Conservation (phyloP, 2,888 invertebrate species). For the Stenodera caucasica region DNA sequence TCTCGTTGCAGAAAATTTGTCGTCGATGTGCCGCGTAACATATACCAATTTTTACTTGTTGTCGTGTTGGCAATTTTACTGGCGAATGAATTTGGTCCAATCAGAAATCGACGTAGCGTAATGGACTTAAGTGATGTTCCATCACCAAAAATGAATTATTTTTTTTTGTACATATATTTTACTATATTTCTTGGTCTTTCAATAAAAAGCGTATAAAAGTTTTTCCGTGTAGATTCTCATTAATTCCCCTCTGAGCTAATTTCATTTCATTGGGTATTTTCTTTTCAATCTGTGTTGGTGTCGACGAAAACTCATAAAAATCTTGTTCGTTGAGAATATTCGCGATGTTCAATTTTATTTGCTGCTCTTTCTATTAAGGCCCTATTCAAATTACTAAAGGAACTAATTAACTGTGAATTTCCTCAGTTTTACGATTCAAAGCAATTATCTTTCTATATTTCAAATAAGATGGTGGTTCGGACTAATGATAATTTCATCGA, state of each 20-base stretch:
- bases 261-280: constrained; percentile 31
- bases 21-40: constrained; percentile 9
- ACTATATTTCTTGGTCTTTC: background rate
- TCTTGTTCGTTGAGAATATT: constrained; percentile 19
- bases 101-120: constrained; percentile 34
- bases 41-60: constrained; percentile 18
- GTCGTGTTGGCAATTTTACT: constrained; percentile 39
- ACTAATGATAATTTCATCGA: constrained; percentile 11
- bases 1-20: constrained; percentile 17
- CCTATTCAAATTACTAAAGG: constrained; percentile 30
- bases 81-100: constrained; percentile 41
- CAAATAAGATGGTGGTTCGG: constrained; percentile 7
- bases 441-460: constrained; percentile 15
- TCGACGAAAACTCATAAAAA: constrained; percentile 38
- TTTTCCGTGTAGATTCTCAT: constrained; percentile 21
- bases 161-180: too few species aligned
- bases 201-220: background rate
- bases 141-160: constrained; percentile 25
- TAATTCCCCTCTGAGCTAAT: constrained; percentile 36
- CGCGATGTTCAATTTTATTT: constrained; percentile 31
- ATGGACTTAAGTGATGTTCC: constrained; percentile 26
- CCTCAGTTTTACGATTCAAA: constrained; percentile 14
- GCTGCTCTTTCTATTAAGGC: constrained; percentile 32
- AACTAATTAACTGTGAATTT: constrained; percentile 31
- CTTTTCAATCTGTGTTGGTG: constrained; percentile 27